Base-by-base conservation (phyloP, 2,797 vertebrate species). In the Echeneis naucrates region DNA sequence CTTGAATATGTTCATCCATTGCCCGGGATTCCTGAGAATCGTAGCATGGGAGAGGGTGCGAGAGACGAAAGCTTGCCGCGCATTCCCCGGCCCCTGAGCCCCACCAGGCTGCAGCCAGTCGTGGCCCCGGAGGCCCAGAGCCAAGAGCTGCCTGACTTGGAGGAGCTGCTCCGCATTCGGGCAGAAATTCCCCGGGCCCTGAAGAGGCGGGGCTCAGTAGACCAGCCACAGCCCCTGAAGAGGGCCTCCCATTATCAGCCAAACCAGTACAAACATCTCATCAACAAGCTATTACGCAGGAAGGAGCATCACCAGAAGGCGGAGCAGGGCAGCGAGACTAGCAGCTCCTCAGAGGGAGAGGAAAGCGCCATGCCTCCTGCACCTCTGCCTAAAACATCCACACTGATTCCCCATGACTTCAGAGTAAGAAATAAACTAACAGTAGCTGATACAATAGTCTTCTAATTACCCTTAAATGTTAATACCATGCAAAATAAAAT, bases 111-210 rank as follows among this genome's bases (percentile, higher is more conserved):
- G 8, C 97, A 97, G 81, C 97, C 97, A 0, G 90, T 97, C 0
- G 87, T 97, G 75, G 96, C 95, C 0, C 95, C 93, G 0, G 95
- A 96, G 68, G 88, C 94, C 24, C 94, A 95, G 72, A 88, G 78
- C 19, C 89, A 92, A 8, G 93, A 92, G 54, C 83, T 88, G 6
- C 95, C 95, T 0, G 82, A 96, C 67, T 45, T 87, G 37, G 92
- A 94, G 74, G 92, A 93, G 79, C 69, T 98, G 54, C 92, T 96
- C 0, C 92, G 94, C 1, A 91, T 98, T 11, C 91, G 97, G 35
- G 93, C 96, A 0, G 96, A 97, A 78, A 96, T 98, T 65, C 97
- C 97, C 0, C 89, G 97, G 1, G 95, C 97, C 1, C 94, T 98
- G 54, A 97, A 96, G 62, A 96, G 93, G 56, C 92, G 96, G 0